These are phyloP conservation scores for Holotrichia oblita DNA, from an alignment of 1,140 invertebrate species.

Conservation along the genomic window DNA sequence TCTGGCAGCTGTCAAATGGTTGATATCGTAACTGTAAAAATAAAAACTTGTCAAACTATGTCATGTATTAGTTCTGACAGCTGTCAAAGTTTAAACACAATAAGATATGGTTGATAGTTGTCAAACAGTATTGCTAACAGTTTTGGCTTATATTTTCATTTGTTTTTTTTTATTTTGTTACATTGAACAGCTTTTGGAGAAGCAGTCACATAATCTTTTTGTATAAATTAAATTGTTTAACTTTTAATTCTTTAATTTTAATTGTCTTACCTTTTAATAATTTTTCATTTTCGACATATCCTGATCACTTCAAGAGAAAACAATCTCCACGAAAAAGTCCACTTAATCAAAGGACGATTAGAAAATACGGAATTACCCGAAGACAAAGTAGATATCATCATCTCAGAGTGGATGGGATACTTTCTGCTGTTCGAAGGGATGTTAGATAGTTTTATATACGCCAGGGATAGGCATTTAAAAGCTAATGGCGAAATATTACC, in stretches of 20 bases:
- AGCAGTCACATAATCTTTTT: no score
- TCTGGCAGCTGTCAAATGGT: no score
- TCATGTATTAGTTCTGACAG: no score
- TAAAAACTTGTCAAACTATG: no score
- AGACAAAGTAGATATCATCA: conserved; percentile 93
- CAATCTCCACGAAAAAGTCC: conserved; percentile 69
- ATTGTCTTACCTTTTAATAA: background rate
- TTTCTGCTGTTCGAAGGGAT: conserved; percentile 98
- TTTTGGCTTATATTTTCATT: no score
- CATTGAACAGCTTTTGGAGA: background rate
- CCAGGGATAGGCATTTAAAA: conserved; percentile 88
- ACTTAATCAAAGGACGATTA: conserved; percentile 80
- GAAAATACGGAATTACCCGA: conserved; percentile 86
- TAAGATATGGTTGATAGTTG: no score
- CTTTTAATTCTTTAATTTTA: background rate
- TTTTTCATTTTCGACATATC: conserved; percentile 19
- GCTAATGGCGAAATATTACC: conserved; percentile 81
- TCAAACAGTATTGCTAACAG: no score
- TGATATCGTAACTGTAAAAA: no score
- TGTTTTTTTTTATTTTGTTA: no score
- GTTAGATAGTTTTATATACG: conserved; percentile 92
- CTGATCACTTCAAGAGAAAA: conserved; percentile 69
- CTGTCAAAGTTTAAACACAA: no score
- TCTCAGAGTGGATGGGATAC: conserved; percentile 99
- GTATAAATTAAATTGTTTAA: no score